These are phyloP conservation scores for Microtus pennsylvanicus DNA, from an alignment of 2,113 vertebrate genomes.

Conservation along the genomic window DNA sequence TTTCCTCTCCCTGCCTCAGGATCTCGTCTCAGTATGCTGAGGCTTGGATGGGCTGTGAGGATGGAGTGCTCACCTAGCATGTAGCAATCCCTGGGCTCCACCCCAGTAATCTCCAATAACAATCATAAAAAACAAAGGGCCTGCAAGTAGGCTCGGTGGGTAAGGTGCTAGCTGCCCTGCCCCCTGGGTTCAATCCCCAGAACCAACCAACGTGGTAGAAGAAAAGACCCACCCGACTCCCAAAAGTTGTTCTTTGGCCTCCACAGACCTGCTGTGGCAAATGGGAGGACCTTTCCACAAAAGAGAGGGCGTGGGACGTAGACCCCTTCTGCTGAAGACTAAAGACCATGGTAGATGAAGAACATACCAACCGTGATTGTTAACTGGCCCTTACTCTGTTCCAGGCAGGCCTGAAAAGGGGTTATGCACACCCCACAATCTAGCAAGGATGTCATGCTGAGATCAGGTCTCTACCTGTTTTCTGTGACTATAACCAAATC, in stretches of 20 bases:
- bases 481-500: not conserved
- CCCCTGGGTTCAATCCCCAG: not conserved
- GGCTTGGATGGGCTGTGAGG: not conserved
- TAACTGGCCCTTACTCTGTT: not conserved
- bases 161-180: too few species aligned
- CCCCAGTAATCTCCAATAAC: not conserved
- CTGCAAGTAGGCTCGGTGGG: not conserved
- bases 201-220: not conserved
- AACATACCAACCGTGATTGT: rapidly evolving
- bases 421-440: not conserved
- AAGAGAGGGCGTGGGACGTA: not conserved
- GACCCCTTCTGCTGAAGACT: not conserved
- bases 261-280: not conserved
- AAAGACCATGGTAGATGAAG: rapidly evolving
- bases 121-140: not conserved
- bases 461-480: not conserved
- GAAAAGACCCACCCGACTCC: not conserved
- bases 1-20: not conserved
- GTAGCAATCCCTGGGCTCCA: not conserved
- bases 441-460: not conserved
- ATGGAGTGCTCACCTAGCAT: not conserved
- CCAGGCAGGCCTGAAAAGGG: not conserved
- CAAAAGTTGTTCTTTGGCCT: not conserved
- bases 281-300: not conserved
- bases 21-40: not conserved